phyloP scores from a whole-genome alignment of 2,888 invertebrate species.

The Hirtodrosophila cameraria region DNA sequence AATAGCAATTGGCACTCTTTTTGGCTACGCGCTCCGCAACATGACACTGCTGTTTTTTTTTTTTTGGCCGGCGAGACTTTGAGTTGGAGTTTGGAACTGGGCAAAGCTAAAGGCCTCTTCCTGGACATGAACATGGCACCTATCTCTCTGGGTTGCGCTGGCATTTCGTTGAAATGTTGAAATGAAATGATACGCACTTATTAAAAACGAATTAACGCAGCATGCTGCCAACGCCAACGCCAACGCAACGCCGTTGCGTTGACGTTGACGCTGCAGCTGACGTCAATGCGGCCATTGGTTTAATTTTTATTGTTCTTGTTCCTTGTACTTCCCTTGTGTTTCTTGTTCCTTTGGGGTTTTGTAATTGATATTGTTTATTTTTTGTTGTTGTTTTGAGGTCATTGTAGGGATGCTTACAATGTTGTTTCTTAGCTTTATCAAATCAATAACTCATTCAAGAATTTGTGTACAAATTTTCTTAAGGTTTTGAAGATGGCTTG shows the following conservation, averaged over 20 bases:
- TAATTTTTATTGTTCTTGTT: constrained; percentile 56
- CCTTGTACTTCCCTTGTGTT: constrained; percentile 30
- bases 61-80: constrained; percentile 47
- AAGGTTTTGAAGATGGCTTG: constrained; percentile 8
- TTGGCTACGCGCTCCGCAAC: constrained; percentile 49
- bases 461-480: constrained; percentile 8
- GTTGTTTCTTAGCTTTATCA: constrained; percentile 16
- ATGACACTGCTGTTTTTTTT: constrained; percentile 68
- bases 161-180: constrained; percentile 68
- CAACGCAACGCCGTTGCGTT: constrained; percentile 8
- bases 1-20: constrained; percentile 81
- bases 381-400: constrained; percentile 28
- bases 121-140: constrained; percentile 32
- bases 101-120: constrained; percentile 49
- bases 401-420: constrained; percentile 19
- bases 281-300: constrained; percentile 41
- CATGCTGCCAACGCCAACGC: constrained; percentile 56
- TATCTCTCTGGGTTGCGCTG: neutral
- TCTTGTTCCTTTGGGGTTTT: constrained; percentile 59
- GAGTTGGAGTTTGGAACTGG: constrained; percentile 53
- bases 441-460: constrained; percentile 49
- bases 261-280: constrained; percentile 30
- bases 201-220: constrained; percentile 80
- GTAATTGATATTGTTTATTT: constrained; percentile 72
- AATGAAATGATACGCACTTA: constrained; percentile 81